phyloP scores from a whole-genome alignment of 1,140 invertebrate genomes.

The Drosophila kepulauana region DNA sequence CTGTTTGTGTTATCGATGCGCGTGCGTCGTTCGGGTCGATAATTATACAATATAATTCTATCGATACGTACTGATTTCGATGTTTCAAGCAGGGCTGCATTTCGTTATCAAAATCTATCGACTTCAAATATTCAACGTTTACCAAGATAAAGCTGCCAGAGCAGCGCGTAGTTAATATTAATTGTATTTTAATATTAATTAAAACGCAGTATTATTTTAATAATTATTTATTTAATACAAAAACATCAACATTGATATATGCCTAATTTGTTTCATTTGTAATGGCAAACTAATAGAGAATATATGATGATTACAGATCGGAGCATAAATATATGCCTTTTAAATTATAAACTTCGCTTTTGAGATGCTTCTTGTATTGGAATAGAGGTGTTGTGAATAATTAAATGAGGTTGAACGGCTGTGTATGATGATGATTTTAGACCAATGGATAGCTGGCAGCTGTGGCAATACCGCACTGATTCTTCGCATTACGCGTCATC shows the following conservation, averaged over 20 bases:
- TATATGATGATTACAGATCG: constrained; percentile 24
- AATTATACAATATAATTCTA: not conserved
- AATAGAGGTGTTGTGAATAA: constrained; percentile 34
- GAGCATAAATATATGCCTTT: constrained; percentile 18
- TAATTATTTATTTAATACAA: constrained; percentile 46
- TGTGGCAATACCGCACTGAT: constrained; percentile 96
- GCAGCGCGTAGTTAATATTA: too few relatives aligned
- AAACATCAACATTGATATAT: constrained; percentile 52
- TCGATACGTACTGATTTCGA: not conserved
- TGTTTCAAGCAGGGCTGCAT: constrained; percentile 1
- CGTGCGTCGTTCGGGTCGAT: constrained; percentile 25
- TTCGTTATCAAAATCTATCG: not conserved
- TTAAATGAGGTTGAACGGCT: constrained; percentile 45
- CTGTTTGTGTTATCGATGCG: constrained; percentile 34
- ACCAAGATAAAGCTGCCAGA: not conserved
- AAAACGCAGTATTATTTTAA: constrained; percentile 2
- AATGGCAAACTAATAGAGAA: constrained; percentile 39
- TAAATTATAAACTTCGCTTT: constrained; percentile 60
- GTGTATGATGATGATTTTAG: constrained; percentile 84
- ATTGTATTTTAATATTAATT: too few relatives aligned
- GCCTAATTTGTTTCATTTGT: constrained; percentile 38
- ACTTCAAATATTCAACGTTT: not conserved
- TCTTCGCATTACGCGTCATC: constrained; percentile 94
- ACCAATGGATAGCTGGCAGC: constrained; percentile 93
- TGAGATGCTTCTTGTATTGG: constrained; percentile 70